These are phyloP conservation scores for Ips nitidus DNA, from an alignment of 1,140 invertebrate genomes.

Conservation along the genomic window DNA sequence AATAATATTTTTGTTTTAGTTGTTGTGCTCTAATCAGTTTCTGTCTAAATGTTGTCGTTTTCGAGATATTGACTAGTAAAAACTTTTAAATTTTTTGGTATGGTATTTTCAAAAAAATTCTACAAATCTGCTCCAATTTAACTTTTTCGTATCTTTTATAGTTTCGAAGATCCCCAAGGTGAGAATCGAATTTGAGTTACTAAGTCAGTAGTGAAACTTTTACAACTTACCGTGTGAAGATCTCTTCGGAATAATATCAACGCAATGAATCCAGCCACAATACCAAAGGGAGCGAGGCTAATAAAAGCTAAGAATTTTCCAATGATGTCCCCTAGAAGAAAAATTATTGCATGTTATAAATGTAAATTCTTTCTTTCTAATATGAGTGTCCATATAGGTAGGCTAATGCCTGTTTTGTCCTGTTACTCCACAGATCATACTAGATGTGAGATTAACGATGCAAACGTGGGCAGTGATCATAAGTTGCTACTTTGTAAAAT, in stretches of 20 bases:
- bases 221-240: constrained; percentile 79
- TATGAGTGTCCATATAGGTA: no score
- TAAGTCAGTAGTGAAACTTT: constrained; percentile 6
- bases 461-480: not conserved
- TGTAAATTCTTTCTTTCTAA: not conserved
- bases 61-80: not conserved
- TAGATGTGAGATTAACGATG: not conserved
- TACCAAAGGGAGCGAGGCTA: constrained; percentile 81
- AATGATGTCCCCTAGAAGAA: constrained; percentile 71
- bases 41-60: no score
- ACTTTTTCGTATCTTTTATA: no score
- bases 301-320: constrained; percentile 79
- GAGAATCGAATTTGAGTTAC: not conserved
- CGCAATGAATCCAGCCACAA: constrained; percentile 78
- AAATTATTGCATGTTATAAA: constrained; percentile 34
- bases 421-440: not conserved
- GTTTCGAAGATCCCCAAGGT: no score
- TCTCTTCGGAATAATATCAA: constrained; percentile 87
- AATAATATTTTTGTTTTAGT: not conserved
- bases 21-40: not conserved
- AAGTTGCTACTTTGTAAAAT: no score
- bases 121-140: not conserved
- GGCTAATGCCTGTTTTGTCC: not conserved
- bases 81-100: not conserved
- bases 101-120: no score